Base-by-base conservation (phyloP, 2,797 vertebrate species). In the Falco novaeseelandiae region DNA sequence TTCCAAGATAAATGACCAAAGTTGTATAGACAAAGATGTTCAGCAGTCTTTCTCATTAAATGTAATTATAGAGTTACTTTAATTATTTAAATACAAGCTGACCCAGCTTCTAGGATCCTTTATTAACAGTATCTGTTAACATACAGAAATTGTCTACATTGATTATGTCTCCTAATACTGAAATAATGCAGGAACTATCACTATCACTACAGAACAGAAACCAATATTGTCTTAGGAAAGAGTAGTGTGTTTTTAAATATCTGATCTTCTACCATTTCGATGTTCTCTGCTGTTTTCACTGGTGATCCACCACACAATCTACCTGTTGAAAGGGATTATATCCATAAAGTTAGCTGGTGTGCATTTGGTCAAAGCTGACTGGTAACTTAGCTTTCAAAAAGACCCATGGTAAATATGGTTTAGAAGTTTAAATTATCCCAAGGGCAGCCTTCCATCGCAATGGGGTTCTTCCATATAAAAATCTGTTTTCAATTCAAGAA, bases 281-380 rank as follows among this genome's bases (percentile, higher is more conserved):
- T 63, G 6, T 2, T 49, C 6, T 70, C 38, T 62, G 5, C 15
- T 34, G 4, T 63, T 90, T 66, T 57, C 48, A 27, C 12, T 58
- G 16, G 1, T 10, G 20, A 38, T 49, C 27, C 27, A 59, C n/a
- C 23, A 54, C 0, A 1, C 8, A 22, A 51, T 29, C 48, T 38
- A 70, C 40, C 40, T 40, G 40, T 40, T 40, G 40, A 40, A 40
- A 40, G 40, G 40, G 40, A 40, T 40, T 40, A 40, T 40, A 40
- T 40, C 40, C 40, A 40, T 40, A 12, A 40, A 40, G 40, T 40
- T 40, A 40, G 40, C 14, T 40, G 40, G 40, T 40, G 40, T 40
- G 40, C 40, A 40, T 40, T 40, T 40, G 40, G 40, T 40, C 40
- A 40, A 40, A 40, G 40, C 40, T 40, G 40, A 40, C 13, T 40